Conservation (phyloP, 2,888 invertebrate genomes). For the Erannis defoliaria region DNA sequence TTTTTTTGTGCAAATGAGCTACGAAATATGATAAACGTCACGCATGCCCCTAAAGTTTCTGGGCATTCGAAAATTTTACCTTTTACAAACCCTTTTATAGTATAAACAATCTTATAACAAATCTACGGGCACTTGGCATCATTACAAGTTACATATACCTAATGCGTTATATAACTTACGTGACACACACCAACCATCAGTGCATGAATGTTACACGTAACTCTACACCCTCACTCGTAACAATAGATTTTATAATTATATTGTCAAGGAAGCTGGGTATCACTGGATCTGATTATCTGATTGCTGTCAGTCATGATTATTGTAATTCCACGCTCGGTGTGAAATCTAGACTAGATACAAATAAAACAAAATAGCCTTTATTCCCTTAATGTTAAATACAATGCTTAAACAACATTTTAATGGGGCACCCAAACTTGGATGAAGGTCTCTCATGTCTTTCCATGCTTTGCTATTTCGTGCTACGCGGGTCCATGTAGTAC, state of each 20-base stretch:
- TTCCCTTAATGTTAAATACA: too few relatives aligned
- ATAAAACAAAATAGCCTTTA: too few relatives aligned
- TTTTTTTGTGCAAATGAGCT: too few relatives aligned
- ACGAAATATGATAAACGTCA: too few relatives aligned
- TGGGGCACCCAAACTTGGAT: too few relatives aligned
- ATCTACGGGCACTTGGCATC: background rate
- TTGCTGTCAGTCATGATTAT: conserved; percentile 33
- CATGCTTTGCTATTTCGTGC: too few relatives aligned
- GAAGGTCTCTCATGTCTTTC: too few relatives aligned
- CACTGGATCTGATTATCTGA: conserved; percentile 45
- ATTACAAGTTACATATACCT: conserved; percentile 17
- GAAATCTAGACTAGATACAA: conserved; percentile 13
- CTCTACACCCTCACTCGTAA: conserved; percentile 51
- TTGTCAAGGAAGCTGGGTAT: conserved; percentile 49
- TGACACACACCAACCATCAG: conserved; percentile 52
- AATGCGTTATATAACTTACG: conserved; percentile 47
- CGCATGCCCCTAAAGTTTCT: too few relatives aligned
- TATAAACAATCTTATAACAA: background rate
- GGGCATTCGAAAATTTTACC: too few relatives aligned
- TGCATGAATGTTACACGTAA: conserved; percentile 55
- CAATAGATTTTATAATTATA: conserved; percentile 52
- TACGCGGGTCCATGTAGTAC: too few relatives aligned
- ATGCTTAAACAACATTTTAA: too few relatives aligned
- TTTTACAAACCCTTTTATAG: too few relatives aligned
- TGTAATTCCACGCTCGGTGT: conserved; percentile 19